Conservation (phyloP, 2,888 invertebrate genomes). For the Acleris holmiana region DNA sequence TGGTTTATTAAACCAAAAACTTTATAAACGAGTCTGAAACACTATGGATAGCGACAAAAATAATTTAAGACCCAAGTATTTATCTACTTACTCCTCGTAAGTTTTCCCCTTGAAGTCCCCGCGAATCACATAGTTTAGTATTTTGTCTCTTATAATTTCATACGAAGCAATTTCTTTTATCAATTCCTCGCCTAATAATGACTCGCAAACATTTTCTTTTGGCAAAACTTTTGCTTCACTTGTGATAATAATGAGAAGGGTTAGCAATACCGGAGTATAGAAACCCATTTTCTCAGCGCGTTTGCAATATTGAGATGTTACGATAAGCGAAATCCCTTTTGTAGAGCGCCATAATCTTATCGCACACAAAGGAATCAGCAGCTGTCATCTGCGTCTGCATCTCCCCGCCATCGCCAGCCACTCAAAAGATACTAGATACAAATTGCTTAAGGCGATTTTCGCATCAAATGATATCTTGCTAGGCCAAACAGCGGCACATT, state of each 20-base stretch:
- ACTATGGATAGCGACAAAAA: not conserved
- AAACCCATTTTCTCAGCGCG: slow-evolving; percentile 55
- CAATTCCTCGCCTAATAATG: slow-evolving; percentile 71
- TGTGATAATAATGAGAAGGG: slow-evolving; percentile 50
- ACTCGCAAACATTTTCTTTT: slow-evolving; percentile 60
- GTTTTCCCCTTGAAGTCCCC: slow-evolving; percentile 84
- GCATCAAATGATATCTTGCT: too few relatives aligned
- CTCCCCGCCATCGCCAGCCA: not conserved
- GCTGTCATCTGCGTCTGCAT: slow-evolving; percentile 14
- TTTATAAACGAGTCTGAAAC: not conserved
- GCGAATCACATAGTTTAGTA: slow-evolving; percentile 77
- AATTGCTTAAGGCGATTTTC: slow-evolving; percentile 1
- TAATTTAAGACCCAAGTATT: not conserved
- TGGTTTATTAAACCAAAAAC: not conserved
- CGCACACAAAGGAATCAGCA: slow-evolving; percentile 38
- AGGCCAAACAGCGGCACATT: too few relatives aligned
- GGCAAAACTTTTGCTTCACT: slow-evolving; percentile 58
- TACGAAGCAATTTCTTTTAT: slow-evolving; percentile 86
- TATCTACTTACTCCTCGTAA: slow-evolving; percentile 76
- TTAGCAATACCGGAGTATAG: slow-evolving; percentile 48
- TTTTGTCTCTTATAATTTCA: slow-evolving; percentile 73
- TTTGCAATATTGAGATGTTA: slow-evolving; percentile 50
- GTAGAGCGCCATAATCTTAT: slow-evolving; percentile 56
- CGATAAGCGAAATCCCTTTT: slow-evolving; percentile 48
- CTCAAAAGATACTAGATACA: slow-evolving; percentile 24